Conservation (phyloP, 2,113 vertebrate genomes). For the Saccopteryx bilineata region DNA sequence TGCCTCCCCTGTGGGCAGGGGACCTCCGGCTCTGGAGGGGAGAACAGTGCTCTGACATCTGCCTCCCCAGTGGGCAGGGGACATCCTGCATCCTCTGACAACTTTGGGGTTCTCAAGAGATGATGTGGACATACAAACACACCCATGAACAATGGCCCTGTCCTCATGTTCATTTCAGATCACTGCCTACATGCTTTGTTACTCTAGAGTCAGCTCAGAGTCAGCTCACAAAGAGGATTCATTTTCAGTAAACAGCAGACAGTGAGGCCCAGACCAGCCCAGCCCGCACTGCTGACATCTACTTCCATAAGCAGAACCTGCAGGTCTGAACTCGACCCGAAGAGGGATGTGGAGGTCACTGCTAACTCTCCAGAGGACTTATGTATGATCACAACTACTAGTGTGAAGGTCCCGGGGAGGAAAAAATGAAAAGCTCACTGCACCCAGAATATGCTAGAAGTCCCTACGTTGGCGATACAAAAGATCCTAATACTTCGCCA, state of each 20-base stretch:
- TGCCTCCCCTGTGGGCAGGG: background rate
- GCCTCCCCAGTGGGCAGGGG: background rate
- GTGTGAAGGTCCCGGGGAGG: background rate
- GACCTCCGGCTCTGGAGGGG: no score
- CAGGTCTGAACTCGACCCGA: background rate
- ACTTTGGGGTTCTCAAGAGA: slow-evolving; percentile 13
- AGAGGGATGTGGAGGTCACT: background rate
- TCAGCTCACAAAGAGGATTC: background rate
- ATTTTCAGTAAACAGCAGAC: background rate
- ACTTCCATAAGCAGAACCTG: background rate
- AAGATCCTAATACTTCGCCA: background rate
- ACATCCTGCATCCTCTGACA: background rate
- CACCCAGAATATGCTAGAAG: background rate
- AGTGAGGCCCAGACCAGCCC: background rate
- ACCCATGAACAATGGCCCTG: background rate
- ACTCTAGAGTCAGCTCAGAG: background rate
- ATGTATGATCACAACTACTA: background rate
- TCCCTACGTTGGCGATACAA: background rate
- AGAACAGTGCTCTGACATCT: no score
- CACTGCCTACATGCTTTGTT: background rate
- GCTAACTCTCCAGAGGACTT: background rate
- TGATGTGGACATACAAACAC: background rate
- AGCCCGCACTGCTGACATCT: background rate
- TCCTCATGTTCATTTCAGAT: slow-evolving; percentile 21
- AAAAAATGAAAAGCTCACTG: background rate